These are phyloP conservation scores for Sminthurides bifidus DNA, from an alignment of 1,140 invertebrate genomes.

Conservation along the genomic window DNA sequence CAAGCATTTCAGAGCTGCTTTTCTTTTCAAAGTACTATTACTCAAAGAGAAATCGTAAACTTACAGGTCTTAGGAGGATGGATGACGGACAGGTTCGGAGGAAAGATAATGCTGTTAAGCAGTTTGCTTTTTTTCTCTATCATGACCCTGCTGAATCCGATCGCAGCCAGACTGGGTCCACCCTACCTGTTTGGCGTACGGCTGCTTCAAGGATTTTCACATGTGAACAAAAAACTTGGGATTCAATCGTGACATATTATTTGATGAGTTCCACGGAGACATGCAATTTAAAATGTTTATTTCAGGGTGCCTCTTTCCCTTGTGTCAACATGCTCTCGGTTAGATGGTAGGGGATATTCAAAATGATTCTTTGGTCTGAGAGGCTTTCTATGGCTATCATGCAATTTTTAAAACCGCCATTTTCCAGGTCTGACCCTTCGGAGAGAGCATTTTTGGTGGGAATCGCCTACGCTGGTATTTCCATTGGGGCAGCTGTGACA, in stretches of 20 bases:
- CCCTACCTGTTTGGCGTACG: conserved; percentile 36
- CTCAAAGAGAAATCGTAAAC: not conserved
- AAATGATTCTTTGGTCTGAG: not conserved
- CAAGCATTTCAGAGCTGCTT: too few relatives aligned
- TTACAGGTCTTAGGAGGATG: conserved; percentile 38
- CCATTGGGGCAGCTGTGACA: conserved; percentile 36
- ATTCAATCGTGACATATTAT: too few relatives aligned
- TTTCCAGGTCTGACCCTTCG: not conserved
- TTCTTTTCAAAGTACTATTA: too few relatives aligned
- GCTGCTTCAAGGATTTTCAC: conserved; percentile 38
- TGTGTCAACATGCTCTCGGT: conserved; percentile 44
- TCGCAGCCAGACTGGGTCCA: conserved; percentile 36
- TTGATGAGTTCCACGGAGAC: not conserved
- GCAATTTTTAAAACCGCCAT: not conserved
- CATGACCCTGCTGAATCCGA: conserved; percentile 38
- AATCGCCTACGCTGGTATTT: conserved; percentile 38
- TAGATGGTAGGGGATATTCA: conserved; percentile 39
- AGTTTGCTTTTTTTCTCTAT: conserved; percentile 36
- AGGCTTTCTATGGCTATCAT: not conserved
- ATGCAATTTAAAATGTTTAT: not conserved
- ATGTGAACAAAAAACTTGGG: conserved; percentile 28
- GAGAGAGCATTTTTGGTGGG: conserved; percentile 31
- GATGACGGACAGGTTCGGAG: conserved; percentile 37
- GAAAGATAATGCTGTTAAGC: conserved; percentile 35
- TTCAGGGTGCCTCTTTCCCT: conserved; percentile 44